Percentiles rank a stretch among this genome's conserved stretches.
Evolutionary conservation across 1,140 invertebrate species (phyloP).

Genomic region (Psix sp.): DNA sequence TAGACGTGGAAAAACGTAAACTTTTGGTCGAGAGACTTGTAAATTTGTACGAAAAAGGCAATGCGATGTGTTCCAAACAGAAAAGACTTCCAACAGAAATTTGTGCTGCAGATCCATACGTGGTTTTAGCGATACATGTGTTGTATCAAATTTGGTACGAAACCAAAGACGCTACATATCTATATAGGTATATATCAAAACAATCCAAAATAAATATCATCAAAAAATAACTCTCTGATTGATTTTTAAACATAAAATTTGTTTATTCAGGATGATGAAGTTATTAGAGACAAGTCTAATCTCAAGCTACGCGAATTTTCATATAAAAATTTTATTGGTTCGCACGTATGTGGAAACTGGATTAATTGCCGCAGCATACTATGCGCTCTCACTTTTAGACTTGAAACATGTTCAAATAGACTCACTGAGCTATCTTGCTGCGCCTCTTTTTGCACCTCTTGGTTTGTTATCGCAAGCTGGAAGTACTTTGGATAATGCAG

Average conservation of each 20-base stretch:
- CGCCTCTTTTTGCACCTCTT: constrained; percentile 82
- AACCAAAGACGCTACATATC: constrained; percentile 78
- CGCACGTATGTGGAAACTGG: constrained; percentile 78
- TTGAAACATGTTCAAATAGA: constrained; percentile 97
- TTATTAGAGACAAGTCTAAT: constrained; percentile 78
- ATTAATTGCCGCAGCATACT: constrained; percentile 72
- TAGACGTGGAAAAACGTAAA: constrained; percentile 65
- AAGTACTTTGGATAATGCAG: constrained; percentile 82
- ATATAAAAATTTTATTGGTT: constrained; percentile 80
- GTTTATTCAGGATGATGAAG: constrained; percentile 66
- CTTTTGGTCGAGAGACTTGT: constrained; percentile 66
- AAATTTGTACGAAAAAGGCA: constrained; percentile 71
- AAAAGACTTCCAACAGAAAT: constrained; percentile 80
- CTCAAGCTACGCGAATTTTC: constrained; percentile 81
- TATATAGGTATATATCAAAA: constrained; percentile 71
- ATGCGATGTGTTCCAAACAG: constrained; percentile 70
- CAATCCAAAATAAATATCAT: constrained; percentile 8
- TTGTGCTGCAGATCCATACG: constrained; percentile 85
- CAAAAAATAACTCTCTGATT: not conserved
- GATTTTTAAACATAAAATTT: constrained; percentile 13
- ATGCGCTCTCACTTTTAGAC: constrained; percentile 80
- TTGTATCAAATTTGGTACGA: constrained; percentile 83
- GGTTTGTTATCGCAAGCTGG: constrained; percentile 83
- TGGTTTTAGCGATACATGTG: constrained; percentile 86
- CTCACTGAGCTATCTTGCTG: constrained; percentile 90